Conservation (phyloP, 2,113 vertebrate genomes). For the Gallinago media region DNA sequence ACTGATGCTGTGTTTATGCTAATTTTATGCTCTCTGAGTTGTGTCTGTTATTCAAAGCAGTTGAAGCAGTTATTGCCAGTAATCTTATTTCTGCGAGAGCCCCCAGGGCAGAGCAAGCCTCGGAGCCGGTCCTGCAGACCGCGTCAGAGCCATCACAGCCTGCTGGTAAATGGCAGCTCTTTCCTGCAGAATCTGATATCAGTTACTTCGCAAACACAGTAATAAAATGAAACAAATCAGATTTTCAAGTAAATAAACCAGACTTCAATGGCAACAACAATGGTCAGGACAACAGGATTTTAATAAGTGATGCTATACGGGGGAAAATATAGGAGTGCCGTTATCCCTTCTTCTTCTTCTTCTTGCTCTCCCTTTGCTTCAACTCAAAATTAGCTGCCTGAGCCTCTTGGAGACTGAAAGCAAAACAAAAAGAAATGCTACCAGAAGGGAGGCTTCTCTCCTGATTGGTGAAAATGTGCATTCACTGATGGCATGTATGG, state of each 20-base stretch:
- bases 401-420: background rate
- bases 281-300: slow-evolving; percentile 86
- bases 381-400: background rate
- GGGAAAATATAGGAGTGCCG: slow-evolving; percentile 51
- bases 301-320: slow-evolving; percentile 80
- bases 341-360: background rate
- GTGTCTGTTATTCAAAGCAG: slow-evolving; percentile 91
- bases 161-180: slow-evolving; percentile 89
- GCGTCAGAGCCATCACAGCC: slow-evolving; percentile 85
- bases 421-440: background rate
- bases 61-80: slow-evolving; percentile 90
- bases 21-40: slow-evolving; percentile 91
- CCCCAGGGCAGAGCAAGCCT: slow-evolving; percentile 84
- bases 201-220: slow-evolving; percentile 88
- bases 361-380: background rate
- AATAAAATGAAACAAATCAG: slow-evolving; percentile 94
- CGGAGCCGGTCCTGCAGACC: slow-evolving; percentile 85
- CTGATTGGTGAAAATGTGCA: background rate
- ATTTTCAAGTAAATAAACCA: slow-evolving; percentile 92
- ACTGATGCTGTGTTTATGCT: slow-evolving; percentile 85
- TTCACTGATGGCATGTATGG: background rate
- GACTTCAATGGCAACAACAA: slow-evolving; percentile 86
- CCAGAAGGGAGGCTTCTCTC: background rate
- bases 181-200: slow-evolving; percentile 88
- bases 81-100: slow-evolving; percentile 92